phyloP scores from a whole-genome alignment of 2,797 vertebrate genomes.

The Malacoctenus gilli region DNA sequence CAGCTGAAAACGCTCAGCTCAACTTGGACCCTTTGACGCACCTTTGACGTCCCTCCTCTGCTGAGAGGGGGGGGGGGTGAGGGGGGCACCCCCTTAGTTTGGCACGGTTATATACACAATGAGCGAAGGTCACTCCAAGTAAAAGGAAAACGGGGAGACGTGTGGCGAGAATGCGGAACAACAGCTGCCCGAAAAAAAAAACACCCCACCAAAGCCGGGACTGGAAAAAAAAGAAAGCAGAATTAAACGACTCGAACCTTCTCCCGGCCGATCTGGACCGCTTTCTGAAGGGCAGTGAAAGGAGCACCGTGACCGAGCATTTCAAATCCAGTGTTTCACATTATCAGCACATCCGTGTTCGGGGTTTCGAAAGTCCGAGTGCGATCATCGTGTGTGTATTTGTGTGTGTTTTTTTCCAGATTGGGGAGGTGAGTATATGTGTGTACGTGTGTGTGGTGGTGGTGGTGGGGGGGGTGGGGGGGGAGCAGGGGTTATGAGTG shows the following conservation, averaged over 20 bases:
- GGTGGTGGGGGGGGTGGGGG: neutral
- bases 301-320: constrained; percentile 60
- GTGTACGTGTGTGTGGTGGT: constrained; percentile 13
- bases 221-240: constrained; percentile 15
- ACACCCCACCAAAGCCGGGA: constrained; percentile 13
- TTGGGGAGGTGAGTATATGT: too few species aligned
- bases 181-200: constrained; percentile 9
- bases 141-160: constrained; percentile 51
- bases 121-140: constrained; percentile 65
- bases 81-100: constrained; percentile 68
- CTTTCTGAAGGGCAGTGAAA: constrained; percentile 63
- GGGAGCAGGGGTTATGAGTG: constrained; percentile 45
- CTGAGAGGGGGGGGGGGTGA: constrained; percentile 66
- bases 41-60: constrained; percentile 37
- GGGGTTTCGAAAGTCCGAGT: constrained; percentile 36
- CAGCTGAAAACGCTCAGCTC: constrained; percentile 64
- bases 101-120: constrained; percentile 80
- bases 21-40: constrained; percentile 69
- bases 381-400: constrained; percentile 22
- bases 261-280: constrained; percentile 24
- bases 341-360: constrained; percentile 31
- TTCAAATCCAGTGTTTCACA: constrained; percentile 42
- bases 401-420: neutral
- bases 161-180: constrained; percentile 37
- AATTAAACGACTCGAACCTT: neutral